Base-by-base conservation (phyloP, 2,113 vertebrate genomes). In the Ascaphus truei region DNA sequence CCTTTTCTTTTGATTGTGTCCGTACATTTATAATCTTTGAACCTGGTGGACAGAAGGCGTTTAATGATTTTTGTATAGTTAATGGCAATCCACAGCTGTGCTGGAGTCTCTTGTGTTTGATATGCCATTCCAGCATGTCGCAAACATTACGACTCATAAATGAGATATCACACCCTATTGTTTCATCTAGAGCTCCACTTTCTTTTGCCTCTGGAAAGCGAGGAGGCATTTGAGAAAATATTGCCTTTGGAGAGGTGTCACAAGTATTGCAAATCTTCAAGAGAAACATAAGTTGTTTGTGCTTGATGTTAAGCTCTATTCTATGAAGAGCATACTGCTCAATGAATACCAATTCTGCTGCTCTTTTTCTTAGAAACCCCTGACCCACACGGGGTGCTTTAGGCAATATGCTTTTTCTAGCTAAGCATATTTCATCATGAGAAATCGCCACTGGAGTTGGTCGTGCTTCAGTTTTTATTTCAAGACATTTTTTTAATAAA, bases 21-120 rank as follows among this genome's bases (percentile, higher is more conserved):
- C n/a, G n/a, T n/a, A n/a, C n/a, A n/a, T n/a, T n/a, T n/a, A n/a
- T 60, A 26, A 60, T 7, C 41, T 60, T 60, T 39, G 57, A 37
- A n/a, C 22, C 34, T 25, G 34, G 6, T 39, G 57, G 3, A 10
- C 36, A 39, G 33, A 60, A 60, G 9, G 36, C 22, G 36, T 60
- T 37, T 37, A 22, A 37, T 60, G 57, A 60, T 39, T 23, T 60
- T 37, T 41, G 57, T 39, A 60, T 15, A 26, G n/a, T 5, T 13
- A 39, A 15, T 41, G 57, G 57, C n/a, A 39, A 39, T 16, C 20
- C 57, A 33, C 57, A 60, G 34, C 41, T 60, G 34, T 60, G 33
- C 34, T 60, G 57, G 41, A 60, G 33, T 41, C 41, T 41, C 6
- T 60, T 60, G 33, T 39, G 33, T 37, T 20, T 11, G 16, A 60